Evolutionary conservation across 2,113 vertebrate genomes (phyloP).

Genomic region (Elgaria multicarinata): DNA sequence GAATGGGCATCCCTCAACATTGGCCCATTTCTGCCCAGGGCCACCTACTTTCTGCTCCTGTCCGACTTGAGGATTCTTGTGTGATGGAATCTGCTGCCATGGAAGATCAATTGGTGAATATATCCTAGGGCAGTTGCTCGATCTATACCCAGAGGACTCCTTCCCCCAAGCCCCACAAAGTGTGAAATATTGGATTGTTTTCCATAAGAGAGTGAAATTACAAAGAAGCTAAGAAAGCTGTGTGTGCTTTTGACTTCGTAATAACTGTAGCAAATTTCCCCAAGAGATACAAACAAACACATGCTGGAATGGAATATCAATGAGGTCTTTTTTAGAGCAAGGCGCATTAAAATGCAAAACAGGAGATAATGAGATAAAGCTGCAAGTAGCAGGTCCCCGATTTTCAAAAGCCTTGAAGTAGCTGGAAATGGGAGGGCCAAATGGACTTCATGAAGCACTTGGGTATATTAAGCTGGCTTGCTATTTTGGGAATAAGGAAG

Average conservation of each 20-base stretch:
- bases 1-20: not conserved
- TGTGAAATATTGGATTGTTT: slow-evolving; percentile 2
- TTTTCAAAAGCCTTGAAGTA: slow-evolving; percentile 54
- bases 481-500: not conserved
- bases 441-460: not conserved
- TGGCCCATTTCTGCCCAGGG: not conserved
- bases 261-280: slow-evolving; percentile 79
- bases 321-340: slow-evolving; percentile 80
- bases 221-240: slow-evolving; percentile 41
- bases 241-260: slow-evolving; percentile 75
- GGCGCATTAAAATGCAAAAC: slow-evolving; percentile 84
- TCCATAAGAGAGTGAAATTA: slow-evolving; percentile 31
- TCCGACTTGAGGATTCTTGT: not conserved
- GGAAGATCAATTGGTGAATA: slow-evolving; percentile 3
- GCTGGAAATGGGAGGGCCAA: slow-evolving; percentile 27
- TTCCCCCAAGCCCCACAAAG: not conserved
- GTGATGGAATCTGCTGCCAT: not conserved
- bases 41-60: not conserved
- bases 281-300: slow-evolving; percentile 82
- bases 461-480: slow-evolving; percentile 3
- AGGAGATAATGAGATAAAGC: slow-evolving; percentile 84
- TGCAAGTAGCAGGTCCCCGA: slow-evolving; percentile 76
- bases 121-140: not conserved
- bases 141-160: not conserved
- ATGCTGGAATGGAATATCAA: slow-evolving; percentile 79